Base-by-base conservation (phyloP, 2,113 vertebrate species). In the Pogonocichla stellata region DNA sequence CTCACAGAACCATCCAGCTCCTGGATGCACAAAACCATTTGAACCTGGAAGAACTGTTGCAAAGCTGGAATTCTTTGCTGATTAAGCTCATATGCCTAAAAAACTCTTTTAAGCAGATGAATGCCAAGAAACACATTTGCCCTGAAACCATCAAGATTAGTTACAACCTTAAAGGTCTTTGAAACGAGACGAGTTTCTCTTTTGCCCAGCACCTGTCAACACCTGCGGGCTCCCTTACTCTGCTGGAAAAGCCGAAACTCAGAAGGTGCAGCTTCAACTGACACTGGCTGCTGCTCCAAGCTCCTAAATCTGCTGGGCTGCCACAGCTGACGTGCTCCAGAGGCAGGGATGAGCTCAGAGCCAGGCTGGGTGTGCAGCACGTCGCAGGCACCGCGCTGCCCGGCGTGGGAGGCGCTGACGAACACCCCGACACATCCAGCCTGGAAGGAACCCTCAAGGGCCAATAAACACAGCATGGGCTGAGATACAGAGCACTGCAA, bases 131-230 rank as follows among this genome's bases (percentile, higher is more conserved):
- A 92, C 80, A 71, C 88, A 61, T 65, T 74, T 94, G 75, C 85
- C 94, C 94, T 82, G 92, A 94, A 96, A 94, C 82, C 83, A 93
- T 81, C 80, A 57, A 87, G 90, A 92, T 88, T 48, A 92, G 90
- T 86, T 79, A 51, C 82, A 90, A 42, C 86, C 84, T 90, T 94
- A 5, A 45, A 88, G 85, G 73, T 36, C 69, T 95, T 75, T 86
- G 51, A 93, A 95, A 92, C 0, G 53, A 91, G 74, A 66, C 0
- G 4, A 80, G 79, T 85, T 86, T 92, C 88, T 83, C 85, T 47
- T 47, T 19, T 57, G 80, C 74, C 71, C 48, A 24, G 78, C 82
- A 83, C 94, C 73, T 91, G 92, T 77, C 89, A 56, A 10, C 81
- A 85, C 65, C 88, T 53, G 54, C 28, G 3, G 85, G 92, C 78